These are phyloP conservation scores for Sarcophaga variegata DNA, from an alignment of 2,888 invertebrate species.

Conservation along the genomic window DNA sequence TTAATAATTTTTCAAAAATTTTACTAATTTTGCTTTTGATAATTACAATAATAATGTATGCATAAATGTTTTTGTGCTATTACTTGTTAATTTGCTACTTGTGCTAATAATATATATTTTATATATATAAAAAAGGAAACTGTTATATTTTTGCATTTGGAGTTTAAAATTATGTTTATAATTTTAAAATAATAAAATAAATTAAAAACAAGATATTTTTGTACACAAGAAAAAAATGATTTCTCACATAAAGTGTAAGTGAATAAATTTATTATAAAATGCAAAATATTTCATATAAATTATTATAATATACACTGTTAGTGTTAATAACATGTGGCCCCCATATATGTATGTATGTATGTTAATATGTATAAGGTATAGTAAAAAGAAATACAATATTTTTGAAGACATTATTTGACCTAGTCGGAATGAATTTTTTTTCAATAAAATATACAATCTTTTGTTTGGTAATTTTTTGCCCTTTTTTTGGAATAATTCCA, in stretches of 20 bases:
- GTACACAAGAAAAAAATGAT: neutral
- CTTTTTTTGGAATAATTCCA: no score
- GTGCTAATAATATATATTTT: constrained; percentile 43
- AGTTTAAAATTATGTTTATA: neutral
- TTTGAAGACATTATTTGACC: no score
- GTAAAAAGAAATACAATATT: no score
- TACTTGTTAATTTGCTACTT: constrained; percentile 60
- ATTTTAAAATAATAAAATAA: neutral
- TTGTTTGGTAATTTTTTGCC: no score
- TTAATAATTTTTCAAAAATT: constrained; percentile 28
- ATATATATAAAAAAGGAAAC: constrained; percentile 31
- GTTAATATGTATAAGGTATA: neutral
- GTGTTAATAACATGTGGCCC: neutral
- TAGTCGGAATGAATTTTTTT: no score
- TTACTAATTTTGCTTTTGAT: constrained; percentile 42
- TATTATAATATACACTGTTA: no score
- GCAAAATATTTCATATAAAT: no score
- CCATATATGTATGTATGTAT: neutral
- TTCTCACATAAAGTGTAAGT: constrained; percentile 3
- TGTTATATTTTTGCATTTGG: neutral
- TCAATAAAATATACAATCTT: no score
- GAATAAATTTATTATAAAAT: no score
- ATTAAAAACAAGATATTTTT: constrained; percentile 4
- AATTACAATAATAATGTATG: constrained; percentile 32
- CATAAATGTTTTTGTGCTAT: constrained; percentile 52